A percentile compares a stretch with the other conserved stretches of the same genome.
Evolutionary conservation across 2,797 vertebrate species (phyloP).

Genomic region (Emydoidea blandingii): DNA sequence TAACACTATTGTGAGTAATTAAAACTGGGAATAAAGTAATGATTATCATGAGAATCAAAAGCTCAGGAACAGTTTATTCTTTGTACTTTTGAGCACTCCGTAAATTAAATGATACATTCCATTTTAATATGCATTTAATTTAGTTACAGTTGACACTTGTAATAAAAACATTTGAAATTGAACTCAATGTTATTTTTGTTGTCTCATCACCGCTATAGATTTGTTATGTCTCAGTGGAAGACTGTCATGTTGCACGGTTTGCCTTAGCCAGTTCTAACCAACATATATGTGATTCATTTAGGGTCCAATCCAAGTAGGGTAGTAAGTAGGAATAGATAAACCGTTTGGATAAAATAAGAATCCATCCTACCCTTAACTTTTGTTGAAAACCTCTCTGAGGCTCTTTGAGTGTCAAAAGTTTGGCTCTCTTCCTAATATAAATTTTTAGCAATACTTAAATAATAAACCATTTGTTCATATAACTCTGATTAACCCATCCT

Average conservation of each 20-base stretch:
- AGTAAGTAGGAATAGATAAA: not conserved
- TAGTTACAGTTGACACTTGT: not conserved
- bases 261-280: not conserved
- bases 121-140: not conserved
- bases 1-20: constrained; percentile 1
- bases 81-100: not conserved
- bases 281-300: not conserved
- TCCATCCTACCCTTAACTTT: not conserved
- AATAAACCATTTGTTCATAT: not conserved
- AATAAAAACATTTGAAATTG: not conserved
- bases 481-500: not conserved
- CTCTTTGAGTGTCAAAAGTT: not conserved
- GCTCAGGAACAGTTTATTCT: not conserved
- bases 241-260: not conserved
- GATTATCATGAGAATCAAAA: not conserved
- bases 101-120: not conserved
- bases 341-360: not conserved
- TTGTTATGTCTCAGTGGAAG: constrained; percentile 26
- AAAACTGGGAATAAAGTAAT: not conserved
- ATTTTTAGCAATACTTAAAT: not conserved
- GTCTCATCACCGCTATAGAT: not conserved
- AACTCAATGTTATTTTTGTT: not conserved
- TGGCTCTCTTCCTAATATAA: not conserved
- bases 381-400: not conserved
- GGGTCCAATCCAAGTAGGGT: not conserved